Evolutionary conservation across 2,888 invertebrate genomes (phyloP), one percentile per base, ranked within the genome.

Genomic region (Athetis lepigone): DNA sequence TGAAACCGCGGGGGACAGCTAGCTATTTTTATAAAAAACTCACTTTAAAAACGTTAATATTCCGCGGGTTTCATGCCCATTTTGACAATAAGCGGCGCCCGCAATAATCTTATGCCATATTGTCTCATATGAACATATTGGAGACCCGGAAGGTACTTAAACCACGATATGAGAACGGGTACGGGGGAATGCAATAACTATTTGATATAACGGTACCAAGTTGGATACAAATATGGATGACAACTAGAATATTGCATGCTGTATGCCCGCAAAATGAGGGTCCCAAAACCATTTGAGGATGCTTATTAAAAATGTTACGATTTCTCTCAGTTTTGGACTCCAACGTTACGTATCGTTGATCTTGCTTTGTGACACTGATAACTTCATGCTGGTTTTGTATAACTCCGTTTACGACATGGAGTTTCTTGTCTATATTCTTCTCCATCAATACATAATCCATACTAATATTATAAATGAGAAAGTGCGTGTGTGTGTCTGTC

Each of bases 161-260:
- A 74, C 71, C 56, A 29, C 69, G 43, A 61, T 74, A 61, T 69
- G 58, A 73, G 49, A 74, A 33, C 40, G 60, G 21, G 39, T 40
- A 52, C 69, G 25, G 43, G 36, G 37, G 69, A 68, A 74, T 74
- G 71, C 69, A 71, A 74, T 71, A 74, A 71, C 69, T 66, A 69
- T 70, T 57, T 68, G 60, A 61, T 40, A 54, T 61, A 61, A 69
- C 18, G 49, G 37, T 25, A 42, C 21, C 59, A 43, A 68, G 46
- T 50, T 16, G 27, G 19, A 61, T 74, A 71, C 71, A 73, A 56
- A 68, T 60, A 68, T 60, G 56, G 60, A 40, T 45, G 52, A 42
- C 69, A 74, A 61, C 60, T 60, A 60, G 69, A 68, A 74, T 74
- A 61, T 74, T 71, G 52, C 45, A 60, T 36, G 43, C 25, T 52